These are phyloP conservation scores for Paramuricea clavata DNA, from an alignment of 92 coral and sea anemone genomes.

Conservation along the genomic window DNA sequence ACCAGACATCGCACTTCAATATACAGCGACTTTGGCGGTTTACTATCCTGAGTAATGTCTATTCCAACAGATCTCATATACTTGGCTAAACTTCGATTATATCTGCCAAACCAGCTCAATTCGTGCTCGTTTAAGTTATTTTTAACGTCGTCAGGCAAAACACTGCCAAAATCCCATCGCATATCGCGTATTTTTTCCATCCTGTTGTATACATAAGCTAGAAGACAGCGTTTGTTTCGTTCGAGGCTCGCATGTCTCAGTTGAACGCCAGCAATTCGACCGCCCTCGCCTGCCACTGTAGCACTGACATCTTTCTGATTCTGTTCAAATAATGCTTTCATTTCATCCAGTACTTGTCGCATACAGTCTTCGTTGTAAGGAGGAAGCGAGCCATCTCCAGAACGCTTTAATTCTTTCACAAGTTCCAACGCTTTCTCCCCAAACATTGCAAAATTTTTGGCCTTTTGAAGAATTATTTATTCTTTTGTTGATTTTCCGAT, in stretches of 20 bases:
- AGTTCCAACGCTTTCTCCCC: constrained; percentile 98
- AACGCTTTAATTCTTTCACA: constrained; percentile 89
- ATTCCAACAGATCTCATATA: constrained; percentile 95
- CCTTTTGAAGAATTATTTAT: too few species aligned
- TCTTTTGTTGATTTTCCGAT: too few species aligned
- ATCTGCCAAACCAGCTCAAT: constrained; percentile 89
- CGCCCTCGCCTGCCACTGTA: constrained; percentile 94
- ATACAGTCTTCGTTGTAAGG: constrained; percentile 96
- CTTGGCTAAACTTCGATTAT: constrained; percentile 88
- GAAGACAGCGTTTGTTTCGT: constrained; percentile 94
- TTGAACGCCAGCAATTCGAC: constrained; percentile 90
- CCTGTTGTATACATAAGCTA: constrained; percentile 92
- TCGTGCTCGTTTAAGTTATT: constrained; percentile 94
- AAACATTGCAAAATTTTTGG: constrained; percentile 89
- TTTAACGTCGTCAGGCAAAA: constrained; percentile 91
- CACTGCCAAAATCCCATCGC: constrained; percentile 99
- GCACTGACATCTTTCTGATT: constrained; percentile 96
- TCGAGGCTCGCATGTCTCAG: constrained; percentile 96
- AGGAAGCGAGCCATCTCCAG: constrained; percentile 88
- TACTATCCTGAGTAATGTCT: constrained; percentile 96
- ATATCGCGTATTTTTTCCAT: constrained; percentile 87
- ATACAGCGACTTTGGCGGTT: constrained; percentile 96
- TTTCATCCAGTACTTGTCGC: constrained; percentile 92
- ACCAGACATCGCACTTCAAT: constrained; percentile 97
- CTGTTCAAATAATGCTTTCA: constrained; percentile 94